Base-by-base conservation (phyloP, 2,888 invertebrate genomes). In the Marronus borbonicus region DNA sequence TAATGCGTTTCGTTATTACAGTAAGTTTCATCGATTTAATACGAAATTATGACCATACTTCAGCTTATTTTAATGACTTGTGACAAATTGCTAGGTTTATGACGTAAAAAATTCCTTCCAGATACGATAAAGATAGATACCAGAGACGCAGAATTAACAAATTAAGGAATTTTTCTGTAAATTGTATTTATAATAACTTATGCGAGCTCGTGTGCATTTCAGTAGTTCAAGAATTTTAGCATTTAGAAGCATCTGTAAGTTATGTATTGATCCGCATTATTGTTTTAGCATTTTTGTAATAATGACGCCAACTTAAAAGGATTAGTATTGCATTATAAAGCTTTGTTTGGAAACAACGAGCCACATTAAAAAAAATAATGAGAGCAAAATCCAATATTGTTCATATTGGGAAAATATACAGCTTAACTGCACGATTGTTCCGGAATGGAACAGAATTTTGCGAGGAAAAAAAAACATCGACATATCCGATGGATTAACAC, bases 361-460 rank as follows among this genome's bases (percentile, higher is more conserved):
- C n/a, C 36, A 66, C 31, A 66, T 66, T 17, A 66, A 66, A 66
- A 66, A 66, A 39, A 66, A 66, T 20, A 66, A 66, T 66, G 66
- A 44, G 17, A 20, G 17, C 66, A 5, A 66, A 66, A 66, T 44
- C 66, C 66, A 44, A 66, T 66, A 66, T 66, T 66, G 44, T 66
- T 66, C 66, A 66, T 66, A 66, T 66, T 66, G 14, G 44, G 39
- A 66, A 66, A 66, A 66, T 66, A 66, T 44, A 44, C 17, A 44
- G 44, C 66, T 66, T 66, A 66, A 66, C 66, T 17, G 39, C 12
- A 66, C 44, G n/a, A 44, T 44, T 66, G 44, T 66, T 17, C 44
- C 44, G 66, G 44, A 66, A 44, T 44, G 8, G 44, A 7, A n/a
- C 20, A 44, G 28, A 10, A 17, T 66, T 66, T 44, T 44, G 44